Base-by-base conservation (phyloP, 2,797 vertebrate species). In the Ceryle rudis region DNA sequence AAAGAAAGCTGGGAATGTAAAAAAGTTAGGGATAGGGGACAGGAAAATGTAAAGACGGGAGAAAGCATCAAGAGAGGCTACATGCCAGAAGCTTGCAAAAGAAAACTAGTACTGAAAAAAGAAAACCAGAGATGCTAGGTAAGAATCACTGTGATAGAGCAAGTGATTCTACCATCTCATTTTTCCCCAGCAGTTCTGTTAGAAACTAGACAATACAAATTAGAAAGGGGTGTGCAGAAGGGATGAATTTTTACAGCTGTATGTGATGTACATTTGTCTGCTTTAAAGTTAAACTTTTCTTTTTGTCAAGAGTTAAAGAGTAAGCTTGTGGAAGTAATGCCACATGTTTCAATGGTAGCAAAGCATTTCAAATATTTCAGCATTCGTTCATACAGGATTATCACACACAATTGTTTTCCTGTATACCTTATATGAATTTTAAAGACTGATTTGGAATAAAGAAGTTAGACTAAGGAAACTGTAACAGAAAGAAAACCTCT, bases 291-390 rank as follows among this genome's bases (percentile, higher is more conserved):
- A 79, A 91, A 29, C 4, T 49, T 72, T 49, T 69, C 37, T 90
- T 66, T 60, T 17, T 67, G 14, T 81, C 51, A 65, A 5, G 15
- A 33, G 9, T 65, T 86, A 20, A 37, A 37, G 14, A 33, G 21
- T 49, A 80, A 73, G 23, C 33, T 52, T 18, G 10, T 44, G 31
- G 28, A 69, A 19, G 7, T 49, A 35, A 73, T 64, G 47, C 31
- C 2, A 4, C 1, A 0, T 4, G 0, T 78, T 88, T 91, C 42
- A 64, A 0, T 51, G 20, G 37, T 4, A 65, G 46, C 2, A 8
- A 65, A 79, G 11, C 10, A 26, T 77, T 83, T 80, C 0, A 70
- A 61, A 80, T 65, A 70, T 4, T 22, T 60, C 19, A 54, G 6
- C 31, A 14, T 47, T 78, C 10, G 21, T 66, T 70, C 67, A 10